Evolutionary conservation across 2,888 invertebrate species (phyloP), one percentile per base, ranked within the genome.

Genomic region (Erpobdella octoculata): DNA sequence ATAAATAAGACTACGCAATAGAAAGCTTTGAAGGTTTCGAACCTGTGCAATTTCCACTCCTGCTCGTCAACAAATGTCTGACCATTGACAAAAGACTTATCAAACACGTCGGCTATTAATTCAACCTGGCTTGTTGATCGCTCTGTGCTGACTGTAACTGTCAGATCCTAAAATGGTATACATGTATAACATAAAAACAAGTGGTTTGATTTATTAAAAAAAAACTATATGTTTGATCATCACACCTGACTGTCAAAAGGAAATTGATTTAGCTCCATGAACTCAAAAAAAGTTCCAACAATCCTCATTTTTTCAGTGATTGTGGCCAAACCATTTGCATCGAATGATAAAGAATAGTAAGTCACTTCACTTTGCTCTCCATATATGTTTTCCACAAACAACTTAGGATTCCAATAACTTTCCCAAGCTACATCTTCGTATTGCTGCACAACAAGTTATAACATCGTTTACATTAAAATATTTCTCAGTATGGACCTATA

Each of bases 171-270:
- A 5, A 69, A 69, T 6, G 38, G 68, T 15, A 70, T 6, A 65
- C 9, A 41, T 41, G 9, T 9, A 41, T 9, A 18, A 41, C 18
- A 41, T 41, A 12, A 41, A 18, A 41, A 12, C 41, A 41, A 41
- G 41, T 12, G 41, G 9, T 9, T 9, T 41, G 41, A 41, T 41
- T 41, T 41, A 41, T 41, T 9, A 18, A 18, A 41, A 12, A 18
- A 41, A 41, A 18, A 41, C 18, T 41, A 12, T 9, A n/a, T n/a
- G n/a, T n/a, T n/a, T n/a, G n/a, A n/a, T 61, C 31, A 37, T 38
- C n/a, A 59, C 31, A 78, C 79, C 77, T 79, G 79, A 9, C 78
- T 78, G 72, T 79, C 79, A 58, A 79, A 78, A 21, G 79, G 79
- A 61, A 79, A 79, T 65, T 79, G 77, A 59, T 79, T 76, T 0